Conservation (phyloP, 2,113 vertebrate species). For the Ammodytes marinus region DNA sequence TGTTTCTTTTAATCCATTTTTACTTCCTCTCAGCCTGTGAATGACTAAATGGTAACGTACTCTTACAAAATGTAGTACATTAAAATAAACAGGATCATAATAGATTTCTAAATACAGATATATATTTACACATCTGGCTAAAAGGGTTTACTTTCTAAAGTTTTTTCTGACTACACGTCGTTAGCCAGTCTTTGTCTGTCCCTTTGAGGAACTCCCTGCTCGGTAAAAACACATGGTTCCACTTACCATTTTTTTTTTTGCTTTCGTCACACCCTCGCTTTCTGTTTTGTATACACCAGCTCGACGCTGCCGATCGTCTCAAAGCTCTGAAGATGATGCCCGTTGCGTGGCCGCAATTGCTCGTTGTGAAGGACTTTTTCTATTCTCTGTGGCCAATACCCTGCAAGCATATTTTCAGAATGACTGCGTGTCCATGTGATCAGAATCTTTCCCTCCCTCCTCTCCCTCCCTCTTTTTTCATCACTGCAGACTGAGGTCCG, state of each 20-base stretch:
- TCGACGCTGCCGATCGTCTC: background rate
- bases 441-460: slow-evolving; percentile 52
- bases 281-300: slow-evolving; percentile 44
- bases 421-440: slow-evolving; percentile 76
- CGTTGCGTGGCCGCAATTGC: slow-evolving; percentile 7
- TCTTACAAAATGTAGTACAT: slow-evolving; percentile 10
- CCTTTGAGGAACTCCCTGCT: slow-evolving; percentile 26
- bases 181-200: slow-evolving; percentile 27
- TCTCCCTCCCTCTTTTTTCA: slow-evolving; percentile 24
- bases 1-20: background rate
- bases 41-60: background rate
- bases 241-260: slow-evolving; percentile 76
- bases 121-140: background rate
- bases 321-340: slow-evolving; percentile 45
- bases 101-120: background rate
- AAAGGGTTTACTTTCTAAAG: background rate
- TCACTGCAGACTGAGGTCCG: slow-evolving; percentile 46
- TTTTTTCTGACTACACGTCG: background rate
- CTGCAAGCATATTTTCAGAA: slow-evolving; percentile 65
- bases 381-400: slow-evolving; percentile 40
- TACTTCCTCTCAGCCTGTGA: background rate
- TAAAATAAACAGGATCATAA: background rate
- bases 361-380: slow-evolving; percentile 25
- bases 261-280: slow-evolving; percentile 39
- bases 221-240: slow-evolving; percentile 60